phyloP scores from a whole-genome alignment of 2,888 invertebrate species.

The Syrista parreyssii region DNA sequence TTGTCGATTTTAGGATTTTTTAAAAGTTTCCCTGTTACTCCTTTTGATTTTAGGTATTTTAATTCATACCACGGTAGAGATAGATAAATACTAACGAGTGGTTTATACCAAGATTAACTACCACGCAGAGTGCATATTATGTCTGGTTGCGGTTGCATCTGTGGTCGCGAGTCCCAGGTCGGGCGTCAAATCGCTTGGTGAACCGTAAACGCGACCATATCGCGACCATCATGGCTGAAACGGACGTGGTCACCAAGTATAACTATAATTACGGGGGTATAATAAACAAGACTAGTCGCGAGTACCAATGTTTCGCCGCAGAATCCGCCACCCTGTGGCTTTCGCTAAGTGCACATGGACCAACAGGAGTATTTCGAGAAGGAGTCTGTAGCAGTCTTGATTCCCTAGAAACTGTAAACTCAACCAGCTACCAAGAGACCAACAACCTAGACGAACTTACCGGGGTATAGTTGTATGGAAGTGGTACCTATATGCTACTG shows the following conservation, averaged over 20 bases:
- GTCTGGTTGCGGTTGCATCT: conserved; percentile 41
- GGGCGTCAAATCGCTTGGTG: conserved; percentile 56
- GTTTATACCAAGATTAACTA: conserved; percentile 23
- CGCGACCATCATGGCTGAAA: conserved; percentile 50
- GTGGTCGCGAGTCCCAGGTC: conserved; percentile 30
- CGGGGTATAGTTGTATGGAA: neutral
- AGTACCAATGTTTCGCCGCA: neutral
- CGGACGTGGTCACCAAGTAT: conserved; percentile 45
- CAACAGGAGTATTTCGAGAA: neutral
- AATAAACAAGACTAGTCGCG: conserved; percentile 32
- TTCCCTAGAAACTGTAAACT: conserved; percentile 40
- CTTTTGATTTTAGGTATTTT: neutral
- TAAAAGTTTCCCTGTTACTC: neutral
- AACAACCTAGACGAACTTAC: conserved; percentile 1
- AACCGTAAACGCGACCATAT: conserved; percentile 59
- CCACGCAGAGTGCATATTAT: conserved; percentile 36
- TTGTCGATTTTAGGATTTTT: neutral
- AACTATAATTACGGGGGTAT: conserved; percentile 43
- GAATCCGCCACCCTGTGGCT: neutral
- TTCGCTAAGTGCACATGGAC: neutral
- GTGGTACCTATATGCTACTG: neutral
- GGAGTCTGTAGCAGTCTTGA: conserved; percentile 25
- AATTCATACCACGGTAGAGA: neutral
- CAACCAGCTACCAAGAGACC: conserved; percentile 1
- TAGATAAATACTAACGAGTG: neutral